Evolutionary conservation across 1,140 invertebrate species (phyloP), one percentile per base, ranked within the genome.

Genomic region (Conus betulinus): DNA sequence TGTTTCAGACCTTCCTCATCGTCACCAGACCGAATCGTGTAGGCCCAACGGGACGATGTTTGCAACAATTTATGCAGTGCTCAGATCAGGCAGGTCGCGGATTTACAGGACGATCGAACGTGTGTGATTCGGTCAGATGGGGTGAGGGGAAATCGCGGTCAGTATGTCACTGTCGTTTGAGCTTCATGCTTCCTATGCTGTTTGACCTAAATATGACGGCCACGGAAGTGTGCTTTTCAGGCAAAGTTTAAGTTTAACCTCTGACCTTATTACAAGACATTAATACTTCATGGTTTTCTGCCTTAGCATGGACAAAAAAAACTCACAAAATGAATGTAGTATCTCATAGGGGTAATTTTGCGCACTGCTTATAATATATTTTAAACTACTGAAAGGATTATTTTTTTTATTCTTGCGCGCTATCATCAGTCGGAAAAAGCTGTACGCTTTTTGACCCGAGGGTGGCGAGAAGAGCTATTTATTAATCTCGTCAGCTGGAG

Each of bases 191-290:
- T 8, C 8, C 1, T 8, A 60, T 52, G 74, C 74, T 57, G 71
- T 71, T 87, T 87, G 85, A 87, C 85, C 85, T 74, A 87, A 20
- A 78, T 87, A 52, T 53, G 17, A 71, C 53, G 74, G 85, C 74
- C 85, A 78, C 85, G 85, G 85, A 87, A 87, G 85, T 87, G 53
- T 71, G 85, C 84, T 85, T 51, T 53, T 71, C 23, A 23, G 23
- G 39, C 20, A 74, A 76, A 27, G n/a, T 78, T 57, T 55, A 10
- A 25, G 52, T 25, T 87, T 87, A 74, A 87, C 71, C 85, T 87
- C 51, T 78, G 67, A 76, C 55, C 57, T n/a, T 10, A 71, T 10
- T 6, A 10, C 13, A 83, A 55, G 23, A n/a, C 52, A 11, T 83
- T 55, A 55, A 51, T 52, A 86, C 25, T 51, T 23, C 27, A 20